Percentiles rank a stretch among this genome's conserved stretches.
Evolutionary conservation across 53 echinoderm and acorn worm species (phyloP).

Genomic region (Pentamera pediparva): DNA sequence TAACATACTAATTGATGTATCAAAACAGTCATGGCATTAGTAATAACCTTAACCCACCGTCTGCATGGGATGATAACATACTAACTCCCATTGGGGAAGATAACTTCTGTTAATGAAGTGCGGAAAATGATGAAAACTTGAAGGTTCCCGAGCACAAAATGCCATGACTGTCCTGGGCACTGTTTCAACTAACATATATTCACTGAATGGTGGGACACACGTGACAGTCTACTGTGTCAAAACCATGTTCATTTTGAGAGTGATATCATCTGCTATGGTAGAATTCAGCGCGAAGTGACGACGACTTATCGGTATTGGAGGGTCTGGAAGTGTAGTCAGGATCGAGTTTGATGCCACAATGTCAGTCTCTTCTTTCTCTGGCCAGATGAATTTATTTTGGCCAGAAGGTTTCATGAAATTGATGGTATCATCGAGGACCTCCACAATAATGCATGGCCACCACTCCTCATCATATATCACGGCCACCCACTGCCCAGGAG

Average conservation of each 20-base stretch:
- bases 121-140: too few relatives aligned
- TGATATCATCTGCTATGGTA: not conserved
- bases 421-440: not conserved
- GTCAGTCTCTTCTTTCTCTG: slow-evolving; percentile 15
- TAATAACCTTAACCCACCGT: too few relatives aligned
- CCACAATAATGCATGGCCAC: not conserved
- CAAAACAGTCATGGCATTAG: too few relatives aligned
- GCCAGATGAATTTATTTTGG: slow-evolving; percentile 9
- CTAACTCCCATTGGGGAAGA: too few relatives aligned
- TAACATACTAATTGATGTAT: too few relatives aligned
- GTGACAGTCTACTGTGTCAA: not conserved
- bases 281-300: not conserved
- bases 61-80: too few relatives aligned
- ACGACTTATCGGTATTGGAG: slow-evolving; percentile 5
- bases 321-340: not conserved
- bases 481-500: slow-evolving; percentile 11
- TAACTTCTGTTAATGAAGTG: too few relatives aligned
- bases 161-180: too few relatives aligned
- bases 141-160: too few relatives aligned
- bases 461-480: slow-evolving; percentile 18
- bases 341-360: not conserved
- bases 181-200: too few relatives aligned
- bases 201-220: too few relatives aligned
- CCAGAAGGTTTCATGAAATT: slow-evolving; percentile 12
- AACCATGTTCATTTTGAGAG: not conserved